These are phyloP conservation scores for Phragmatobia fuliginosa DNA, from an alignment of 2,888 invertebrate species.

Conservation along the genomic window DNA sequence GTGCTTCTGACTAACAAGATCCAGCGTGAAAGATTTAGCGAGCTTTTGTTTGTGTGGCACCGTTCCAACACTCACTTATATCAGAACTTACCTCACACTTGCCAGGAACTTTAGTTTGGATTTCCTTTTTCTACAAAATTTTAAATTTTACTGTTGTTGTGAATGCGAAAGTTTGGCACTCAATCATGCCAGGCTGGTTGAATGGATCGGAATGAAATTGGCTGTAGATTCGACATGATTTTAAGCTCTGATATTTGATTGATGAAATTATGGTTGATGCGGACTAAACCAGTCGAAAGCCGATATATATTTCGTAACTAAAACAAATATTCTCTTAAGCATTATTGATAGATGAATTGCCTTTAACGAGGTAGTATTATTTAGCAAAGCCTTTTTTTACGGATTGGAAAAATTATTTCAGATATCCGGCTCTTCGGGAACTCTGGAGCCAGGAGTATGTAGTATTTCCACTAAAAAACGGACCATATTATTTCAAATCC, in stretches of 20 bases:
- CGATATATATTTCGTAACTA: background rate
- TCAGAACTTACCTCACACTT: constrained; percentile 2
- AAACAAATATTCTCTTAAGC: background rate
- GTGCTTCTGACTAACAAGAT: constrained; percentile 7
- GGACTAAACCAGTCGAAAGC: background rate
- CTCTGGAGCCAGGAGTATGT: no score
- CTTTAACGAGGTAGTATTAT: no score
- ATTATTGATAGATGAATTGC: background rate
- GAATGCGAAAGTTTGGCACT: background rate
- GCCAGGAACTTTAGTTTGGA: background rate
- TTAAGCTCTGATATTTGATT: background rate
- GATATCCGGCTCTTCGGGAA: no score
- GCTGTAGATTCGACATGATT: background rate
- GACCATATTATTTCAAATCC: no score
- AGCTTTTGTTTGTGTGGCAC: constrained; percentile 5
- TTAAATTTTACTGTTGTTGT: background rate
- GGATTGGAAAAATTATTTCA: no score
- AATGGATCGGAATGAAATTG: background rate
- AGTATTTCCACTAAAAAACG: no score
- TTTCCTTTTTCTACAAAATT: background rate
- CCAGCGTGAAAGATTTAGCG: background rate
- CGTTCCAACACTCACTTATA: background rate
- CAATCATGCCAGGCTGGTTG: background rate
- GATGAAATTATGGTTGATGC: background rate
- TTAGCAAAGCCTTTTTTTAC: no score